A percentile compares a stretch with the other conserved stretches of the same genome.
Conservation (phyloP, 2,113 vertebrate genomes). For the Vulpes ferrilata region DNA sequence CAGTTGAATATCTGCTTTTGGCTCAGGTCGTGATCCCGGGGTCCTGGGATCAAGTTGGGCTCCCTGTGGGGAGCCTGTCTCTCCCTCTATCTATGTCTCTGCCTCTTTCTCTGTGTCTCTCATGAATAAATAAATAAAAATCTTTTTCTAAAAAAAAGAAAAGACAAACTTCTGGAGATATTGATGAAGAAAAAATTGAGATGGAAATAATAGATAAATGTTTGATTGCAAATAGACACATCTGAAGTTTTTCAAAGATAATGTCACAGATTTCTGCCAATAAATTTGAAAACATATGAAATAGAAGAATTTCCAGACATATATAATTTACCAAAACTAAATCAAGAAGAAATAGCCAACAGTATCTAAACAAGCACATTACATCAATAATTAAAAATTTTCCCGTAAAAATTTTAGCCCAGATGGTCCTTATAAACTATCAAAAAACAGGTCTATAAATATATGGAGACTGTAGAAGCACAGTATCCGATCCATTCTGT, state of each 20-base stretch:
- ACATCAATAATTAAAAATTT: neutral
- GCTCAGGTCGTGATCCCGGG: too few species aligned
- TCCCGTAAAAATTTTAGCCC: neutral
- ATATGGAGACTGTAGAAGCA: neutral
- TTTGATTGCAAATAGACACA: neutral
- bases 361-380: neutral
- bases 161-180: neutral
- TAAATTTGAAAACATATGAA: constrained; percentile 27
- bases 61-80: too few species aligned
- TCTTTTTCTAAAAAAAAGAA: too few species aligned
- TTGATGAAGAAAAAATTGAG: neutral
- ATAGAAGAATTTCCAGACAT: neutral
- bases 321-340: neutral
- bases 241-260: neutral
- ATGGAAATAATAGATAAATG: neutral
- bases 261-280: neutral
- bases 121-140: too few species aligned
- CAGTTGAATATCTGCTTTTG: too few species aligned
- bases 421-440: neutral
- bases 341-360: neutral
- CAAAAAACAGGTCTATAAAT: neutral
- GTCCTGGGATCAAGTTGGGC: too few species aligned
- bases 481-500: neutral
- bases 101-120: too few species aligned
- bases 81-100: too few species aligned